phyloP scores from a whole-genome alignment of 2,797 vertebrate genomes.

The Falco naumanni region DNA sequence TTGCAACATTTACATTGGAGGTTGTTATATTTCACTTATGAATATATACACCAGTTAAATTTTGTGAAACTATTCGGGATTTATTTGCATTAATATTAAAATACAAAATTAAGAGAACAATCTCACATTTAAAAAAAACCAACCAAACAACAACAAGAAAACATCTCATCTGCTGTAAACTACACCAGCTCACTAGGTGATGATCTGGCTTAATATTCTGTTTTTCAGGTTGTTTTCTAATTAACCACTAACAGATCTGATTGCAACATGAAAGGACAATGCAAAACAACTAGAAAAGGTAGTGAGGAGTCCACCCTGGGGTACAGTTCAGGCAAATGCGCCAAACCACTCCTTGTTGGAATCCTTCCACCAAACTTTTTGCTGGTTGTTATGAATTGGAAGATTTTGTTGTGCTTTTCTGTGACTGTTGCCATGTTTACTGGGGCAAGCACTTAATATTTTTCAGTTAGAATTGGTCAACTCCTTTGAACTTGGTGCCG shows the following conservation, averaged over 20 bases:
- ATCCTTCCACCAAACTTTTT: background rate
- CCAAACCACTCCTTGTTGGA: background rate
- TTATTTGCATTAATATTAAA: background rate
- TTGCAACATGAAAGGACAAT: background rate
- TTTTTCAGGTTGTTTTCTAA: background rate
- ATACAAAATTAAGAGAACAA: background rate
- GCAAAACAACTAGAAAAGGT: background rate
- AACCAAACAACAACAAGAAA: background rate
- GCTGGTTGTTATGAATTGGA: background rate
- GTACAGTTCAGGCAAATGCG: background rate
- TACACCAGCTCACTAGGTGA: background rate
- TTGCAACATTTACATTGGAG: background rate
- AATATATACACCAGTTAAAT: background rate
- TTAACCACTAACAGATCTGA: background rate
- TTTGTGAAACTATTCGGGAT: background rate
- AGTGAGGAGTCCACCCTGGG: accelerated
- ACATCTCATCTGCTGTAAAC: background rate
- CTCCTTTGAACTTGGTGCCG: background rate
- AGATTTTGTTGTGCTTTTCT: background rate
- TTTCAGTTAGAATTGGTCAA: background rate
- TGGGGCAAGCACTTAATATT: accelerated
- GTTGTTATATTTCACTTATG: background rate
- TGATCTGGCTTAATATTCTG: background rate
- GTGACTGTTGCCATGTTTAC: background rate
- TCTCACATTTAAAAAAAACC: background rate